Evolutionary conservation across 2,888 invertebrate species (phyloP).

Genomic region (Omphaloscelis lunosa): DNA sequence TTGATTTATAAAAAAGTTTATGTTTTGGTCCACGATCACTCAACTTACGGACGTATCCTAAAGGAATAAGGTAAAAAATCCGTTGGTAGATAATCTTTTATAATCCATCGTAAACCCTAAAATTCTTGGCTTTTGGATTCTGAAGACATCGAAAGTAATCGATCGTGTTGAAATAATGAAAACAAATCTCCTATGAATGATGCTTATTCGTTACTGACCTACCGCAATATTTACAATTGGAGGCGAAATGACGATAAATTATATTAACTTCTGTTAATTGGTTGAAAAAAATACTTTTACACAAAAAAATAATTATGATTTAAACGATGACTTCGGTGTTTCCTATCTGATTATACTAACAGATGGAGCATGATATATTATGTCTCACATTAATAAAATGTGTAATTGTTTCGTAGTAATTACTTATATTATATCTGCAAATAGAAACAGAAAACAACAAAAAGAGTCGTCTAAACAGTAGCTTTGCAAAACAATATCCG

Average conservation of each 20-base stretch:
- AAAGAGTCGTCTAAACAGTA: constrained; percentile 2
- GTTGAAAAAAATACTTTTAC: background rate
- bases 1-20: constrained; percentile 71
- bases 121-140: constrained; percentile 52
- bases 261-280: background rate
- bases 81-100: constrained; percentile 8
- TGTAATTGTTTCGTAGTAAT: background rate
- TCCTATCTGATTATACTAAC: background rate
- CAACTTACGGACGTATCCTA: constrained; percentile 34
- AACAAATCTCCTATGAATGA: constrained; percentile 36
- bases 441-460: constrained; percentile 1
- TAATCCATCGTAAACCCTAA: constrained; percentile 46
- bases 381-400: background rate
- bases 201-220: background rate
- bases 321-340: background rate
- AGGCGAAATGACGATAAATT: background rate
- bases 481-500: constrained; percentile 59
- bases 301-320: background rate
- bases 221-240: constrained; percentile 8
- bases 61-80: constrained; percentile 24
- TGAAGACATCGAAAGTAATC: constrained; percentile 47
- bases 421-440: background rate
- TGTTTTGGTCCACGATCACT: constrained; percentile 37
- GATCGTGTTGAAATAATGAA: constrained; percentile 52
- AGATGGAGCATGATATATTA: too few relatives aligned